Base-by-base conservation (phyloP, 1,140 invertebrate species). In the Trigoniulus corallinus region DNA sequence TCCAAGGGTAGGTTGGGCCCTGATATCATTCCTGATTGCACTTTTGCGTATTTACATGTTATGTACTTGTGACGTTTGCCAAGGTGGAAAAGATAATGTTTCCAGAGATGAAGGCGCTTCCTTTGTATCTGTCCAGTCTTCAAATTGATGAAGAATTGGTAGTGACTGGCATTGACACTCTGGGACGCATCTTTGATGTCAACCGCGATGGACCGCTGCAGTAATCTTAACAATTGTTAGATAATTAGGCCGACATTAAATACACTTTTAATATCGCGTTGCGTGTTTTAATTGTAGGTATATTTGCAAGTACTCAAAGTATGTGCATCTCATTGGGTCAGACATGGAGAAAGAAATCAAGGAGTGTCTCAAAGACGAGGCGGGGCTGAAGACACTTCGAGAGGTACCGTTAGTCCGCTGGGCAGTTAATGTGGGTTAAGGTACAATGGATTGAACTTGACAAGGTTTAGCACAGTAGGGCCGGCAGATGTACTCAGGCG, bases 261-360 rank as follows among this genome's bases (percentile, higher is more conserved):
- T 44, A 12, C 7, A 12, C 7, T 44, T 44, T 12, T 39, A 12
- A 39, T 10, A 12, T 29, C 44, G 25, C 10, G 12, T 44, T 48
- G 46, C 47, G 21, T 50, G 24, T 13, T 47, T 51, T 51, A 21
- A 15, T 51, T 20, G 10, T 47, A 64, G 62, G 50, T 87, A 81
- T 62, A 61, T 86, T n/a, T 62, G 66, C 43, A 68, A 66, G 25
- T 88, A 84, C 60, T 62, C 76, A 26, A 58, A 74, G 39, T 84
- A 82, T 59, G 64, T 71, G 29, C 82, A 82, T 58, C 71, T 88
- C 10, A 64, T 84, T 22, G 74, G 80, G 56, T 81, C 81, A 18
- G 67, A 73, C 26, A 81, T 81, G 1, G 67, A 76, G 41, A 66
- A 71, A 54, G 71, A 77, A 46, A 67, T 88, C 2, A 62, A 75